Conservation (phyloP, 30 jellyfish, hydroid and myxozoan species). For the Turritopsis rubra region DNA sequence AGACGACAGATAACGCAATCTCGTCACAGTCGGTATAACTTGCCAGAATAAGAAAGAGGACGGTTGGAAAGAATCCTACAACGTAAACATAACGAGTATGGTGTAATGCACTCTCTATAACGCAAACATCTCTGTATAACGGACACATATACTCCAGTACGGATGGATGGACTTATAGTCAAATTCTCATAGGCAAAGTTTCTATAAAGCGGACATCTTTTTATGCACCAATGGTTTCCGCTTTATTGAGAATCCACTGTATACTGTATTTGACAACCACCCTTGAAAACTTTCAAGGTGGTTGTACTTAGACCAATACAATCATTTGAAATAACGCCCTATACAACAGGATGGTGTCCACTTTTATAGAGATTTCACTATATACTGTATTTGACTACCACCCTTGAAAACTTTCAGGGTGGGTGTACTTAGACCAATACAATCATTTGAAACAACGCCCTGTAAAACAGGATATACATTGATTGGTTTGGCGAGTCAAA, state of each 20-base stretch:
- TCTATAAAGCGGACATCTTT: no score
- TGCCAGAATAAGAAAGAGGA: slow-evolving; percentile 20
- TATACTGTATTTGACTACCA: not conserved
- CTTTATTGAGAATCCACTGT: no score
- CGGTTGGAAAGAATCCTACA: slow-evolving; percentile 40
- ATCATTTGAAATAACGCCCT: not conserved
- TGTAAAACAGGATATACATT: not conserved
- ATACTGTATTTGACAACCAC: not conserved
- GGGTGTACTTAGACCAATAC: not conserved
- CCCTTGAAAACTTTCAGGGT: not conserved
- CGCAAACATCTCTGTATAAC: no score
- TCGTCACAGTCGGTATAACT: slow-evolving; percentile 47
- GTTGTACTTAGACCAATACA: not conserved
- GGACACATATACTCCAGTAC: no score
- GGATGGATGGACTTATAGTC: no score
- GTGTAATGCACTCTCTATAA: no score
- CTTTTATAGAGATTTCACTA: no score
- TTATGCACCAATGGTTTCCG: no score
- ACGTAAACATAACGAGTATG: not conserved
- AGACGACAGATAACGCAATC: slow-evolving; percentile 34
- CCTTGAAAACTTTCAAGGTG: not conserved
- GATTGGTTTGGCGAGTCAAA: no score
- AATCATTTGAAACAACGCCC: not conserved
- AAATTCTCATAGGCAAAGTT: no score
- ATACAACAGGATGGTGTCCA: no score